These are phyloP conservation scores for Protonemura montana DNA, from an alignment of 2,888 invertebrate species.

Conservation along the genomic window DNA sequence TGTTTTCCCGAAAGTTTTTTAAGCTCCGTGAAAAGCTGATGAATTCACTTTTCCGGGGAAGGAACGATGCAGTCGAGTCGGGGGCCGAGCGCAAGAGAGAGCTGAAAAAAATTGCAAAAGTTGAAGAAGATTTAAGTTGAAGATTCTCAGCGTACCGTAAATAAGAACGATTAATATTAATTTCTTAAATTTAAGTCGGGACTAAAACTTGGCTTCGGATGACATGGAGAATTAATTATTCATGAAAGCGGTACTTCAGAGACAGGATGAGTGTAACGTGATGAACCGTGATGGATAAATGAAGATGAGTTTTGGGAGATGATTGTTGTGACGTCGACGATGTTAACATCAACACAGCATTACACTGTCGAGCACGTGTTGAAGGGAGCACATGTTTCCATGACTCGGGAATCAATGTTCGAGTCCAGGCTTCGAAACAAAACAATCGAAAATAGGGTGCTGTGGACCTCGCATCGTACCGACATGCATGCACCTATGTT, in stretches of 20 bases:
- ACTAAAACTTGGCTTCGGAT: not conserved
- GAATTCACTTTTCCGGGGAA: not conserved
- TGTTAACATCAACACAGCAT: slow-evolving; percentile 13
- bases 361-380: not conserved
- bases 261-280: not conserved
- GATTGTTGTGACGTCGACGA: slow-evolving; percentile 22
- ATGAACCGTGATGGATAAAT: not conserved
- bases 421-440: not conserved
- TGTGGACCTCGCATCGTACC: not conserved
- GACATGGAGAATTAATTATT: slow-evolving; percentile 29
- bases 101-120: not conserved
- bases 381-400: not conserved
- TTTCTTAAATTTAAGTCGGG: slow-evolving; percentile 18
- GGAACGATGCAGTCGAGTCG: not conserved
- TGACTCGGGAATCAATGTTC: not conserved
- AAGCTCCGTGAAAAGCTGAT: slow-evolving; percentile 12
- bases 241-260: not conserved
- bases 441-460: not conserved
- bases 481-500: not conserved
- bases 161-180: slow-evolving; percentile 35
- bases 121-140: slow-evolving; percentile 31
- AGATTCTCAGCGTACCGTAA: slow-evolving; percentile 25
- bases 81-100: not conserved
- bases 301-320: slow-evolving; percentile 14
- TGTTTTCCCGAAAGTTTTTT: slow-evolving; percentile 2